Evolutionary conservation across 2,888 invertebrate genomes (phyloP).

Genomic region (Idaea straminata): DNA sequence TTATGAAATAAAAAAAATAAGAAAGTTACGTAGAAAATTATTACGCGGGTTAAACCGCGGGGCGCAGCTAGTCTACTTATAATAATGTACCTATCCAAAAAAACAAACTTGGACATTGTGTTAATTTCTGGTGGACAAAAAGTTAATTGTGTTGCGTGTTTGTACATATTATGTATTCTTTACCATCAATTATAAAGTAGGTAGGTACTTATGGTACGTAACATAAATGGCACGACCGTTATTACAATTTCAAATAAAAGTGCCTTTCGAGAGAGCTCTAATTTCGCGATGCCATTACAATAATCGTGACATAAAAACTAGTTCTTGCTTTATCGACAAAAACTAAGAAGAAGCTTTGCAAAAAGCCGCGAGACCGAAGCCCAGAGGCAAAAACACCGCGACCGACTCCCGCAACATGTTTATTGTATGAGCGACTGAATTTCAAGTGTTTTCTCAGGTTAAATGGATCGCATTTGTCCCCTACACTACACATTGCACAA

Average conservation of each 20-base stretch:
- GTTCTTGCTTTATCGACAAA: constrained; percentile 43
- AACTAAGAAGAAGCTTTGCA: constrained; percentile 44
- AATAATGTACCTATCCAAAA: no score
- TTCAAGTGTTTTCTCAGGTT: constrained; percentile 72
- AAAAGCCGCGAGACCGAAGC: constrained; percentile 51
- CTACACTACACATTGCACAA: constrained; percentile 5
- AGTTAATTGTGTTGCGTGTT: no score
- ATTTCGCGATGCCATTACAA: constrained; percentile 23
- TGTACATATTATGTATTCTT: constrained; percentile 21
- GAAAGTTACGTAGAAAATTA: no score
- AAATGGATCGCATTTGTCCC: constrained; percentile 69
- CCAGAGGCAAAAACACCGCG: constrained; percentile 51
- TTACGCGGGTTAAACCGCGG: no score
- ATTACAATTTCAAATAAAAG: constrained; percentile 4
- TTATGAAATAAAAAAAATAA: no score
- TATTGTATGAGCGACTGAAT: constrained; percentile 78
- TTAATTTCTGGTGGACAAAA: no score
- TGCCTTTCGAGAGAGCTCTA: constrained; percentile 11
- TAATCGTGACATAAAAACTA: constrained; percentile 32
- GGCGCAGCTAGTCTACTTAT: no score
- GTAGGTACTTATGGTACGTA: not conserved
- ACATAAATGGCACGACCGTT: constrained; percentile 2
- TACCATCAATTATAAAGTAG: not conserved
- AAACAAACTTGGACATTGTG: no score
- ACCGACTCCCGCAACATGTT: constrained; percentile 57